These are phyloP conservation scores for Paramormyrops kingsleyae DNA, from an alignment of 2,113 vertebrate species.

Conservation along the genomic window DNA sequence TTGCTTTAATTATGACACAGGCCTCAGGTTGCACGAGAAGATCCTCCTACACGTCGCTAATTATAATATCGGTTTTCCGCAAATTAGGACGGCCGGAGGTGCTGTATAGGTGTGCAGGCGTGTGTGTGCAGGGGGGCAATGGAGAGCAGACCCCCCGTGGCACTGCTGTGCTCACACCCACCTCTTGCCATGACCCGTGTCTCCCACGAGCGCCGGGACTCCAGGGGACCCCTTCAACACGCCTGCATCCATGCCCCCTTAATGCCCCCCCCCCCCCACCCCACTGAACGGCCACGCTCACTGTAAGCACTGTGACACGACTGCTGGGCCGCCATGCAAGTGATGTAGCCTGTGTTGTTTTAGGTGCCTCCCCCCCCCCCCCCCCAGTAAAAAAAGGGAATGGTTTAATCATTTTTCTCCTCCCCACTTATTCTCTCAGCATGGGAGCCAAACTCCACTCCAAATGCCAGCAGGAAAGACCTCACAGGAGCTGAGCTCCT, in stretches of 20 bases:
- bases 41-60: constrained; percentile 68
- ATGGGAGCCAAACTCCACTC: constrained; percentile 54
- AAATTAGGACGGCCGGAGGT: not conserved
- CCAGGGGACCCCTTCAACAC: constrained; percentile 61
- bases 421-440: constrained; percentile 72
- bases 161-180: not conserved
- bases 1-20: constrained; percentile 61
- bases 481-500: constrained; percentile 38
- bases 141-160: not conserved
- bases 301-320: constrained; percentile 65
- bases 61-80: constrained; percentile 80
- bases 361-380: constrained; percentile 48
- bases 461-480: constrained; percentile 58
- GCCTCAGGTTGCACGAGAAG: constrained; percentile 65
- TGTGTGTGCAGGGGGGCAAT: not conserved
- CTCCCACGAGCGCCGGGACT: constrained; percentile 69
- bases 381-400: constrained; percentile 32
- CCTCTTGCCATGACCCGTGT: constrained; percentile 42
- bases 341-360: constrained; percentile 67
- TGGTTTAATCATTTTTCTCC: constrained; percentile 66
- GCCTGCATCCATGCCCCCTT: constrained; percentile 67
- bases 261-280: constrained; percentile 36
- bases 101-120: not conserved
- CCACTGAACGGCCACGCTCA: constrained; percentile 59
- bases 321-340: constrained; percentile 60